A percentile compares a stretch with the other conserved stretches of the same genome.
Conservation (phyloP, 2,888 invertebrate genomes). For the Andrena flavipes region DNA sequence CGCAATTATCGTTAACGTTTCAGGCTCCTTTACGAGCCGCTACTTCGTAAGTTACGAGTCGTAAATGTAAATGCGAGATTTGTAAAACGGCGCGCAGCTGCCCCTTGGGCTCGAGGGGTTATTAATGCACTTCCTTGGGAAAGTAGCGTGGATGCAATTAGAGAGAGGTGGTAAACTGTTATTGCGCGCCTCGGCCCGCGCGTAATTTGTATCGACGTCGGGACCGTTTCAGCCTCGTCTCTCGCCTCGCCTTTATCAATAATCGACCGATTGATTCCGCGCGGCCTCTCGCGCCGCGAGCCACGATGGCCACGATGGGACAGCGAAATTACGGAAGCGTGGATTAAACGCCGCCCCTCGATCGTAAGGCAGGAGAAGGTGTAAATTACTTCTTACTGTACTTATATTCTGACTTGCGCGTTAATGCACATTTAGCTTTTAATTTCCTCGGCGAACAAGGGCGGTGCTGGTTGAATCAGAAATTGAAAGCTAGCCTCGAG, state of each 20-base stretch:
- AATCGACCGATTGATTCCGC: constrained; percentile 32
- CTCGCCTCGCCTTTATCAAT: constrained; percentile 6
- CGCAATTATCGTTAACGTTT: constrained; percentile 73
- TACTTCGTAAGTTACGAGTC: constrained; percentile 69
- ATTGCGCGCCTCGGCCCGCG: constrained; percentile 43
- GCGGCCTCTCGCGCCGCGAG: not conserved
- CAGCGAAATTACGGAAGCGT: constrained; percentile 32
- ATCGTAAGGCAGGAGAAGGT: too few relatives aligned
- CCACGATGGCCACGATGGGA: not conserved
- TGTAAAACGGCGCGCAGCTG: constrained; percentile 68
- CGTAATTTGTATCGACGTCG: not conserved
- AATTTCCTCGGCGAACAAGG: too few relatives aligned
- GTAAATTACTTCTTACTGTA: too few relatives aligned
- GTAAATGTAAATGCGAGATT: constrained; percentile 74
- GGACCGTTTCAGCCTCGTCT: constrained; percentile 13
- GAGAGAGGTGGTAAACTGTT: constrained; percentile 67
- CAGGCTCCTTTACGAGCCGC: constrained; percentile 67
- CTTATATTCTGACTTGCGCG: too few relatives aligned
- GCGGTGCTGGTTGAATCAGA: too few relatives aligned
- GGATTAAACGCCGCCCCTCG: constrained; percentile 15
- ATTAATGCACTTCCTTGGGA: constrained; percentile 59
- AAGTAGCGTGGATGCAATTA: constrained; percentile 65
- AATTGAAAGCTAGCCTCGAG: too few relatives aligned
- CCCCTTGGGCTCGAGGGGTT: constrained; percentile 52
- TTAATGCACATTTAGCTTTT: too few relatives aligned